Conservation (phyloP, 2,888 invertebrate genomes). For the Ophioninae sp. region DNA sequence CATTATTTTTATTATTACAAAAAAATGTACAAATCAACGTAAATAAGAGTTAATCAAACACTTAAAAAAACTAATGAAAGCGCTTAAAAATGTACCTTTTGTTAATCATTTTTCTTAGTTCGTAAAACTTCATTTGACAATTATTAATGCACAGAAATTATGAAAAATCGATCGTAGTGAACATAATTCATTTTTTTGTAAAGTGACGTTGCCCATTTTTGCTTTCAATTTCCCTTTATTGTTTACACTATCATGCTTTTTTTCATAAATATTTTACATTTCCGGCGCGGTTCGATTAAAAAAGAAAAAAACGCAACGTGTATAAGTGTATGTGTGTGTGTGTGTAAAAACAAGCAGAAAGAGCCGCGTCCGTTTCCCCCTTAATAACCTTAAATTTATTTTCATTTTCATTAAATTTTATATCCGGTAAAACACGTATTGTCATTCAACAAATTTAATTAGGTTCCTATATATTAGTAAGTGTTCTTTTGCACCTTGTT, state of each 20-base stretch:
- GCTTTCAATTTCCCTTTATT: not conserved
- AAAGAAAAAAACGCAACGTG: constrained; percentile 31
- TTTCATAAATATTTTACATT: constrained; percentile 48
- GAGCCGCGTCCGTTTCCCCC: not conserved
- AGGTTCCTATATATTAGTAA: constrained; percentile 68
- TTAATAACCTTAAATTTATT: constrained; percentile 46
- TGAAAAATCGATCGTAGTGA: not conserved
- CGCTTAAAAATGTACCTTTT: not conserved
- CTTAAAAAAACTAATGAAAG: not conserved
- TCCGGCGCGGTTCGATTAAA: constrained; percentile 42
- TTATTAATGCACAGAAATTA: not conserved
- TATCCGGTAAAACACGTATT: constrained; percentile 67
- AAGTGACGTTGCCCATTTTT: not conserved
- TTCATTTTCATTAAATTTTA: constrained; percentile 65
- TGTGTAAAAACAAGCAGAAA: constrained; percentile 22
- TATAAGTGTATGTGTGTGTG: constrained; percentile 30
- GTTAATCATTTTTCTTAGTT: not conserved
- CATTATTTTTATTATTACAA: not conserved
- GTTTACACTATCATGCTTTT: not conserved
- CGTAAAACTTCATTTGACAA: not conserved
- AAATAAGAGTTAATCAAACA: not conserved
- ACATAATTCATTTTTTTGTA: not conserved
- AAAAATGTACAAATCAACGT: not conserved
- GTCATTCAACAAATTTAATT: constrained; percentile 72
- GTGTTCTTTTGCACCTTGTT: constrained; percentile 44